Evolutionary conservation across 64 coral and sea anemone genomes (phyloP), one percentile per base, ranked within the genome.

Genomic region (Dendronephthya gigantea): DNA sequence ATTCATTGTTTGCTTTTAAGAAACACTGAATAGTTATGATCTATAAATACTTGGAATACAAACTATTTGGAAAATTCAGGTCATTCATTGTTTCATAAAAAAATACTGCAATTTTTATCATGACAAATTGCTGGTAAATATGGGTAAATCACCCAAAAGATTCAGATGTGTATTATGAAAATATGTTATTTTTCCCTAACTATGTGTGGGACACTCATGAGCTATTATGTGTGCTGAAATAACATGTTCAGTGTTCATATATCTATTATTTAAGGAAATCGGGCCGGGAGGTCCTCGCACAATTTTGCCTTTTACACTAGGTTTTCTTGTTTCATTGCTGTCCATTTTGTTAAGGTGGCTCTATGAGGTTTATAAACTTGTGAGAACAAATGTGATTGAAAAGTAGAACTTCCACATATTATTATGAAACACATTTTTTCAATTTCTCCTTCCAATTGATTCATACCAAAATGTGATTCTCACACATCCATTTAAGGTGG

Each of bases 1-100:
- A 83, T 83, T 83, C 48, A 43, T 83, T 83, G 82, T 83, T 83
- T 3, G 82, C 82, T 83, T 47, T 83, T 37, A 47, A 31, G 19
- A 83, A 38, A 83, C 39, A 47, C 39, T 48, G 82, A 1, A n/a
- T n/a, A n/a, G n/a, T n/a, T n/a, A n/a, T n/a, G n/a, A 83, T 83
- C 82, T 83, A 48, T 83, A 83, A 40, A 83, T 83, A 31, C 29
- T 83, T 45, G 37, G 45, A 83, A 40, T 83, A 83, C 39, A 2
- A 83, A 45, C 48, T 45, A 43, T 45, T 45, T 83, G 29, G 82
- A 43, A 83, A 83, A 83, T 83, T 41, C 39, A 83, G 8, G 0
- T 83, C 37, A 43, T 38, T 0, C 45, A 83, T 48, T 45, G 82
- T 83, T 83, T 41, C 23, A 37, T 45, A 62, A 22, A 62, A 62